Conservation (phyloP, 92 coral and sea anemone species). For the Virgularia gustaviana region DNA sequence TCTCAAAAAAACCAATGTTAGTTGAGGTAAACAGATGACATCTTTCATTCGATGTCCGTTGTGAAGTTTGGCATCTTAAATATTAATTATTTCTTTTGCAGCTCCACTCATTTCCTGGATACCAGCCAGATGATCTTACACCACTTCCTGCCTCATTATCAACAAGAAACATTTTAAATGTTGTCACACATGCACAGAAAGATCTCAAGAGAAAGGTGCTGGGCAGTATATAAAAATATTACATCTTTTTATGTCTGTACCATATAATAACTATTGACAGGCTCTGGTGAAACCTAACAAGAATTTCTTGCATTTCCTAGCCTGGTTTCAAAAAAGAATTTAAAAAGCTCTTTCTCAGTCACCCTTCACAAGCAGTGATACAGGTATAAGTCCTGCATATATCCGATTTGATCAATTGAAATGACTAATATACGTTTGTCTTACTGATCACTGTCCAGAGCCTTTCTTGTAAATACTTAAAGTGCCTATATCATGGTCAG, state of each 20-base stretch:
- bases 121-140: conserved; percentile 74
- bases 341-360: conserved; percentile 62
- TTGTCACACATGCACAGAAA: conserved; percentile 65
- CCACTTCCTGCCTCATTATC: conserved; percentile 73
- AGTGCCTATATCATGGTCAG: too few relatives aligned
- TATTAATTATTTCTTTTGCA: too few relatives aligned
- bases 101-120: conserved; percentile 97
- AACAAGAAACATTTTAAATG: conserved; percentile 62
- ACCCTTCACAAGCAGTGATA: conserved; percentile 75
- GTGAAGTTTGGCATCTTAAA: too few relatives aligned
- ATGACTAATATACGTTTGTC: too few relatives aligned
- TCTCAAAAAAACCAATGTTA: conserved; percentile 71
- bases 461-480: neutral
- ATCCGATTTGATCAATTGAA: too few relatives aligned
- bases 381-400: conserved; percentile 75
- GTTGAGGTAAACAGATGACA: conserved; percentile 96
- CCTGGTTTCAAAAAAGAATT: conserved; percentile 72
- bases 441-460: too few relatives aligned
- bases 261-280: too few relatives aligned
- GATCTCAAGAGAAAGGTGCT: conserved; percentile 80
- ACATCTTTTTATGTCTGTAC: neutral
- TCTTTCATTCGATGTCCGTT: neutral
- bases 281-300: too few relatives aligned
- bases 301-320: conserved; percentile 47
- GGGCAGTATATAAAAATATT: neutral